phyloP scores from a whole-genome alignment of 1,140 invertebrate genomes.

The Drosophila dunni region DNA sequence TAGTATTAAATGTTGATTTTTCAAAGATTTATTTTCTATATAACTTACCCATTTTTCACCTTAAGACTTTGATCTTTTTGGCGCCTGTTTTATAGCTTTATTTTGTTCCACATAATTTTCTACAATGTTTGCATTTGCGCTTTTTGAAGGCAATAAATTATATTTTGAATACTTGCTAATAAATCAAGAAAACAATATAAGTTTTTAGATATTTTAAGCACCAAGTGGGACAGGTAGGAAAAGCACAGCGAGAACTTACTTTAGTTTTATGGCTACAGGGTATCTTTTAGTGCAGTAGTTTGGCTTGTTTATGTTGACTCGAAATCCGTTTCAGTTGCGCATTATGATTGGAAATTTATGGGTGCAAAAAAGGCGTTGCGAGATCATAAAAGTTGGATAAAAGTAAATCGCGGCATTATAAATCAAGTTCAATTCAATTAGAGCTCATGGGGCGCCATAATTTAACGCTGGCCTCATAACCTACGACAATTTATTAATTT shows the following conservation, averaged over 20 bases:
- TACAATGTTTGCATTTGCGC: no score
- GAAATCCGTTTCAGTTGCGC: slow-evolving; percentile 34
- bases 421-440: slow-evolving; percentile 83
- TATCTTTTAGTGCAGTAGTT: not conserved
- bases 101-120: no score
- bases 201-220: no score
- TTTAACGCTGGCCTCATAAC: slow-evolving; percentile 66
- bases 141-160: no score
- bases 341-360: slow-evolving; percentile 39
- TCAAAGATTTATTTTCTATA: no score
- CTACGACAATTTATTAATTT: slow-evolving; percentile 78
- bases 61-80: not conserved
- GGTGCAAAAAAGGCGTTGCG: slow-evolving; percentile 35
- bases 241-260: no score
- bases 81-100: not conserved
- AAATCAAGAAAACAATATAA: no score
- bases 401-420: slow-evolving; percentile 66
- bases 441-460: slow-evolving; percentile 61
- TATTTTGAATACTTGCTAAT: no score
- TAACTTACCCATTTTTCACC: no score
- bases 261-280: not conserved
- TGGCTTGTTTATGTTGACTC: slow-evolving; percentile 20
- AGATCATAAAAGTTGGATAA: slow-evolving; percentile 62
- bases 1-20: no score
- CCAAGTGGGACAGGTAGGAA: no score